Evolutionary conservation across 2,888 invertebrate genomes (phyloP).

Genomic region (Pyralis farinalis): DNA sequence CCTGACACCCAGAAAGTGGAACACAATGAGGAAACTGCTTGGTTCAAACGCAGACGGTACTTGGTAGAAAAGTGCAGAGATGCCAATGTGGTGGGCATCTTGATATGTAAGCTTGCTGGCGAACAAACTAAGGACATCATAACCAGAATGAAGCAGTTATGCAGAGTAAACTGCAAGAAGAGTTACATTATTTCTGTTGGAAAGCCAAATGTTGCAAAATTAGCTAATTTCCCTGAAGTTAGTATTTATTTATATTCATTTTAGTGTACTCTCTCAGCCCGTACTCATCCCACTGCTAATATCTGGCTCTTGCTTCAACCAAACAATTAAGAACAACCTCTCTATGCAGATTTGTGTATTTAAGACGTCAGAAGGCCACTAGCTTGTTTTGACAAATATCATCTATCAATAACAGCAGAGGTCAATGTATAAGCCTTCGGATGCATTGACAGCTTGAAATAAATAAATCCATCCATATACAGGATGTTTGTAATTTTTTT

Average conservation of each 20-base stretch:
- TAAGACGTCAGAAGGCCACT: too few species aligned
- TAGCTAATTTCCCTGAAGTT: conserved; percentile 96
- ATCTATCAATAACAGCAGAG: too few species aligned
- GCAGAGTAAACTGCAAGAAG: conserved; percentile 89
- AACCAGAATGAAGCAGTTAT: conserved; percentile 85
- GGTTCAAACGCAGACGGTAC: conserved; percentile 90
- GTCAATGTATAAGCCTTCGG: too few species aligned
- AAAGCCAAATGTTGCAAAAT: conserved; percentile 95
- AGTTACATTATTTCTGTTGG: conserved; percentile 96
- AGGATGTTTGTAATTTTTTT: too few species aligned
- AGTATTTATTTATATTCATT: conserved; percentile 16
- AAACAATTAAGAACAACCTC: too few species aligned
- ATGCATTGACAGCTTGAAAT: too few species aligned
- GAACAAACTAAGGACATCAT: conserved; percentile 89
- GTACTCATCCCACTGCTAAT: too few species aligned
- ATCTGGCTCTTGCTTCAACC: too few species aligned
- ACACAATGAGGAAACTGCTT: conserved; percentile 58
- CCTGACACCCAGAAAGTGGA: conserved; percentile 58
- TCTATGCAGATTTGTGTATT: too few species aligned
- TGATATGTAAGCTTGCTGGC: conserved; percentile 95
- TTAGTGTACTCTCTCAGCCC: too few species aligned
- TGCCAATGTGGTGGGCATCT: conserved; percentile 91
- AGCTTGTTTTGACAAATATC: too few species aligned
- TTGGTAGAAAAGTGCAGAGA: conserved; percentile 96
- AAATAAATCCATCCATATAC: too few species aligned